phyloP scores from a whole-genome alignment of 2,113 vertebrate genomes.

The Petroica traversi region DNA sequence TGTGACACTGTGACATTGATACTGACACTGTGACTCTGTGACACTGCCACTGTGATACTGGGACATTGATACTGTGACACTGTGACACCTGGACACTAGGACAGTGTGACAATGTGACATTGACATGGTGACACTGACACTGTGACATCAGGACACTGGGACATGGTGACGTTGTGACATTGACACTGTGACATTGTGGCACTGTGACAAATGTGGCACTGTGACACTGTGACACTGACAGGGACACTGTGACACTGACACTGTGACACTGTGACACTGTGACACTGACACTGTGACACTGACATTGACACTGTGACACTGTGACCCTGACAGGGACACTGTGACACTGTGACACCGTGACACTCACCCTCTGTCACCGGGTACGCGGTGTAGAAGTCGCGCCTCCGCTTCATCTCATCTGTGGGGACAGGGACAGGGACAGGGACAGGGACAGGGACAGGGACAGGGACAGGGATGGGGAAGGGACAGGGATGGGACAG shows the following conservation, averaged over 20 bases:
- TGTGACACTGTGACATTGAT: too few species aligned
- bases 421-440: background rate
- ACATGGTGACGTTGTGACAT: background rate
- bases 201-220: too few species aligned
- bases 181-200: too few species aligned
- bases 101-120: background rate
- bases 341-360: background rate
- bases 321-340: background rate
- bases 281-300: background rate
- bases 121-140: too few species aligned
- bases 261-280: background rate
- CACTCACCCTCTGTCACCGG: conserved; percentile 77
- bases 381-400: conserved; percentile 89
- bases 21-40: too few species aligned
- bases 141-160: too few species aligned
- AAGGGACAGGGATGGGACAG: too few species aligned
- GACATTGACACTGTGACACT: background rate
- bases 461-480: background rate
- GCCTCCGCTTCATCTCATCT: conserved; percentile 94
- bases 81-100: too few species aligned
- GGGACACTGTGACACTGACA: background rate
- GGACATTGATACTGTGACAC: background rate
- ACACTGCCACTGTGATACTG: too few species aligned
- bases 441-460: background rate
- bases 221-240: background rate